Evolutionary conservation across 2,113 vertebrate genomes (phyloP), one percentile per base, ranked within the genome.

Genomic region (Poicephalus meyeri): DNA sequence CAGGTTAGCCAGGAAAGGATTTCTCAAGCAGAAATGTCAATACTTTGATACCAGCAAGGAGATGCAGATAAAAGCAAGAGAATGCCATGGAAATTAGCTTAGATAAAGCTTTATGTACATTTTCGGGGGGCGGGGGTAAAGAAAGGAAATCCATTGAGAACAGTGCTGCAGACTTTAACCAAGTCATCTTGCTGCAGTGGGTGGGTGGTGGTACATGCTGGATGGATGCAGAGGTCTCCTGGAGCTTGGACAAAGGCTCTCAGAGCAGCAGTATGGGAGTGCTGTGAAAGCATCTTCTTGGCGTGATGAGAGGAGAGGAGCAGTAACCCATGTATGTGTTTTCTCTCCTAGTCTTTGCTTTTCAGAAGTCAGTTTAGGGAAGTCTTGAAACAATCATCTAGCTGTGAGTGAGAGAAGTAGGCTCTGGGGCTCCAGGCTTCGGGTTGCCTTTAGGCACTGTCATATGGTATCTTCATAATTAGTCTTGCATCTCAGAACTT

Each of bases 11-110:
- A 10, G 31, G 58, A 61, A 88, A 91, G 73, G 68, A 50, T 81
- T 95, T 91, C 86, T 88, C 79, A 71, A 82, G 91, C 80, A 89
- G 93, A 94, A 95, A 88, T 86, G 80, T 92, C 4, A 8, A 65
- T 91, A 77, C 70, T 97, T 93, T 91, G 91, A 91, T 93, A 93
- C n/a, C 25, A 15, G 42, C 39, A n/a, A 79, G 89, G 80, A 97
- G 85, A 90, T 94, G 28, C 53, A 95, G 80, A 82, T 85, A 73
- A 91, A 50, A 89, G 46, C 28, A 85, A 72, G 60, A 96, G 94
- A 93, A 91, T 65, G 16, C 60, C 65, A 39, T 84, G 72, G 53
- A 84, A 92, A 93, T 96, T 68, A 83, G 33, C 60, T 79, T 56
- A 53, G 49, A 68, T 73, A 60, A 94, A 95, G 41, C 6, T n/a